Evolutionary conservation across 2,113 vertebrate genomes (phyloP).

Genomic region (Sylvia atricapilla): DNA sequence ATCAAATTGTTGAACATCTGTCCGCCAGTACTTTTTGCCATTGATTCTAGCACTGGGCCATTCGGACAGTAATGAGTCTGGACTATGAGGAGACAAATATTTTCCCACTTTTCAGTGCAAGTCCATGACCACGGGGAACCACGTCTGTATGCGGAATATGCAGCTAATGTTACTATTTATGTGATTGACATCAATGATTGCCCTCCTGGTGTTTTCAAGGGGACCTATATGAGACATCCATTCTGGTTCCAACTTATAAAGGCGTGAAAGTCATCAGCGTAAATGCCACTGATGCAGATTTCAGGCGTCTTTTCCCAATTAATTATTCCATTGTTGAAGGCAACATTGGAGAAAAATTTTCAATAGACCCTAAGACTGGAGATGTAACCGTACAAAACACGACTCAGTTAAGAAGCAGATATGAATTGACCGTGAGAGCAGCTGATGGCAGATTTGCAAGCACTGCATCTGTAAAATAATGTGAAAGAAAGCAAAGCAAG

Average conservation of each 20-base stretch:
- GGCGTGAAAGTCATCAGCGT: conserved; percentile 85
- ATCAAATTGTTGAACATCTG: conserved; percentile 92
- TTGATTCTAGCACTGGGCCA: conserved; percentile 95
- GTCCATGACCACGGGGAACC: conserved; percentile 92
- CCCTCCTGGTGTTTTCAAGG: conserved; percentile 85
- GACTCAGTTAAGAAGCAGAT: conserved; percentile 91
- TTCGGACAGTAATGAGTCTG: conserved; percentile 82
- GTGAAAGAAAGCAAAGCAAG: conserved; percentile 90
- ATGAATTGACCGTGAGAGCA: conserved; percentile 87
- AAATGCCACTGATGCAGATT: conserved; percentile 89
- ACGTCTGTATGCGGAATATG: conserved; percentile 85
- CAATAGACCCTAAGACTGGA: conserved; percentile 80
- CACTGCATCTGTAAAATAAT: conserved; percentile 83
- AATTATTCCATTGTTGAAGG: conserved; percentile 93
- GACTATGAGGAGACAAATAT: conserved; percentile 88
- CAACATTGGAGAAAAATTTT: conserved; percentile 96
- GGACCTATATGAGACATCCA: conserved; percentile 82
- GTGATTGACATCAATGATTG: conserved; percentile 95
- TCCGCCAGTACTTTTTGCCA: conserved; percentile 88
- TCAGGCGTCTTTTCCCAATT: conserved; percentile 85
- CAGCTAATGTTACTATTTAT: conserved; percentile 91
- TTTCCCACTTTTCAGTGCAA: conserved; percentile 92
- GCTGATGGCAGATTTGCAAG: conserved; percentile 90
- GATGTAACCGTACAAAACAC: conserved; percentile 88
- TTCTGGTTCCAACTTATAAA: conserved; percentile 90